Evolutionary conservation across 2,797 vertebrate species (phyloP).

Genomic region (Pachyuromys duprasi): DNA sequence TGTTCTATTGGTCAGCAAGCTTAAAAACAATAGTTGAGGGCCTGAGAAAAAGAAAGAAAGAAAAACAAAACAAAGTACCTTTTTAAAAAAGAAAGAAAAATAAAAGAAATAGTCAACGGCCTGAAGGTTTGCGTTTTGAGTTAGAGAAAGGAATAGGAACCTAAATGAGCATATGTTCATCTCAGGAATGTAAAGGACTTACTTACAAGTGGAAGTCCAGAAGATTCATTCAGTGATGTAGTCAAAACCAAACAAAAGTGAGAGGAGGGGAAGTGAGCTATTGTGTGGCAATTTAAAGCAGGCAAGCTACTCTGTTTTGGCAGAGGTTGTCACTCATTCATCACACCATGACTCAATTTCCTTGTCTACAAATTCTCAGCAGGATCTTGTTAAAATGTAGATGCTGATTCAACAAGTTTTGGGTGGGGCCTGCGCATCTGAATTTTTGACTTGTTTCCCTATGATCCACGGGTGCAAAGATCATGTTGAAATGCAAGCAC

Average conservation of each 20-base stretch:
- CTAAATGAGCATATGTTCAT: conserved; percentile 53
- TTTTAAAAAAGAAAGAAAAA: not conserved
- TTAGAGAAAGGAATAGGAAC: conserved; percentile 35
- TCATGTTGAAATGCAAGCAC: not conserved
- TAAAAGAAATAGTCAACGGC: not conserved
- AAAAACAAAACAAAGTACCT: not conserved
- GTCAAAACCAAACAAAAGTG: conserved; percentile 35
- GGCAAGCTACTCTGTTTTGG: not conserved
- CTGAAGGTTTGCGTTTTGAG: conserved; percentile 41
- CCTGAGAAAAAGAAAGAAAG: not conserved
- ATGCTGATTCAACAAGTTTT: conserved; percentile 9
- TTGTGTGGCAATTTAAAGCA: conserved; percentile 47
- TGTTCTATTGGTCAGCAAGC: not conserved
- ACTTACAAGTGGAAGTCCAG: conserved; percentile 61
- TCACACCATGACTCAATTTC: not conserved
- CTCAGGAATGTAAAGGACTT: conserved; percentile 62
- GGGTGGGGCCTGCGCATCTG: not conserved
- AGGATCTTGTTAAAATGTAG: conserved; percentile 21
- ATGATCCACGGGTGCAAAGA: not conserved
- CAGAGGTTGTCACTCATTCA: conserved; percentile 27
- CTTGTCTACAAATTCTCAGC: not conserved
- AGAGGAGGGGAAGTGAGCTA: not conserved
- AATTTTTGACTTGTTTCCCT: conserved; percentile 8
- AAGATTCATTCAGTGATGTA: conserved; percentile 22
- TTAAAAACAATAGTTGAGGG: not conserved